A percentile compares a stretch with the other conserved stretches of the same genome.
These are phyloP conservation scores for Steatocranus sp. DNA, from an alignment of 2,797 vertebrate species.

Conservation along the genomic window DNA sequence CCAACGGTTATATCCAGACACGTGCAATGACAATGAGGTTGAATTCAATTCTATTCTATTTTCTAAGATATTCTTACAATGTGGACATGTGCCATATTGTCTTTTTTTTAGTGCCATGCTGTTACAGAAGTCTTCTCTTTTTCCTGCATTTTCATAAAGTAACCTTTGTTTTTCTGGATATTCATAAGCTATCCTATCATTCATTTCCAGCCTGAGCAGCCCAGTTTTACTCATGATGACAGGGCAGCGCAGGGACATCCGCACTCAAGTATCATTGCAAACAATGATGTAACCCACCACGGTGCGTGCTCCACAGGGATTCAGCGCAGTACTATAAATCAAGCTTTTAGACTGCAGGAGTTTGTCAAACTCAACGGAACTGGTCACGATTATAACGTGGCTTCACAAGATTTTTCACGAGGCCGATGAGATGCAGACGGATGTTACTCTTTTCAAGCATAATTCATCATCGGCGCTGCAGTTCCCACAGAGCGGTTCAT, in stretches of 20 bases:
- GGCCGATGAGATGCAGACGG: conserved; percentile 9
- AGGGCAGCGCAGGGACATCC: neutral
- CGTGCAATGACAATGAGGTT: neutral
- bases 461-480: neutral
- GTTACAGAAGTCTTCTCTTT: neutral
- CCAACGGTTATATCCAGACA: neutral
- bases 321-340: neutral
- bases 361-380: neutral
- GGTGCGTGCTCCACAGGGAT: neutral
- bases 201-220: neutral
- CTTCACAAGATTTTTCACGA: neutral
- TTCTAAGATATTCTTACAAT: neutral
- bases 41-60: neutral
- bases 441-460: neutral
- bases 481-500: neutral
- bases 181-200: neutral
- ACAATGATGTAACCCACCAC: neutral
- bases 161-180: neutral
- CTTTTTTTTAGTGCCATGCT: neutral
- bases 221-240: neutral
- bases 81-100: neutral
- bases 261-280: neutral
- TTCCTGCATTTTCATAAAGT: neutral
- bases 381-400: neutral
- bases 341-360: neutral